Conservation (phyloP, 2,113 vertebrate genomes). For the Limanda limanda region DNA sequence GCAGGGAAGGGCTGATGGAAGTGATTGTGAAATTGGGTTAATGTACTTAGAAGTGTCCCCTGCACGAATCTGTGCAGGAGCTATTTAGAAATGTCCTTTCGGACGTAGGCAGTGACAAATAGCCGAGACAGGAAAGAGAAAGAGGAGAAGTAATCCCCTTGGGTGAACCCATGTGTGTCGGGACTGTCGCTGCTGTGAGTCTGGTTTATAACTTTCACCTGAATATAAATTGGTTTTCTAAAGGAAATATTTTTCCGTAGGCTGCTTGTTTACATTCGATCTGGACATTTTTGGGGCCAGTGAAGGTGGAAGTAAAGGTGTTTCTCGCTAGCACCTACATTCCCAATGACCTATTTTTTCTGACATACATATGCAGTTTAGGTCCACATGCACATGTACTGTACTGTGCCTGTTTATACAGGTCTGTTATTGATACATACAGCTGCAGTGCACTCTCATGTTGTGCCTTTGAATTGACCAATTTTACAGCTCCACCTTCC, state of each 20-base stretch:
- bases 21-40: conserved; percentile 59
- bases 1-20: conserved; percentile 22
- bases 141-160: conserved; percentile 22
- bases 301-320: neutral
- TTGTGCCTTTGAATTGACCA: neutral
- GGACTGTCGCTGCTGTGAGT: conserved; percentile 34
- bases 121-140: conserved; percentile 19
- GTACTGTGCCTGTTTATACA: neutral
- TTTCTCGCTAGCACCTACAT: too few relatives aligned
- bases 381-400: neutral
- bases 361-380: neutral
- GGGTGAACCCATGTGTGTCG: conserved; percentile 30
- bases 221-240: conserved; percentile 47
- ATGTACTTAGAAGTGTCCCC: conserved; percentile 64
- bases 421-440: neutral
- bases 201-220: conserved; percentile 43
- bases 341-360: neutral
- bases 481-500: neutral
- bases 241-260: conserved; percentile 26
- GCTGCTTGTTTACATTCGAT: conserved; percentile 10
- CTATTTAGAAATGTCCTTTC: conserved; percentile 16
- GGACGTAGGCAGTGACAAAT: conserved; percentile 38
- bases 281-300: neutral
- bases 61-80: neutral
- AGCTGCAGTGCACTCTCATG: neutral